Conservation (phyloP, 2,113 vertebrate species). For the Pipra filicauda region DNA sequence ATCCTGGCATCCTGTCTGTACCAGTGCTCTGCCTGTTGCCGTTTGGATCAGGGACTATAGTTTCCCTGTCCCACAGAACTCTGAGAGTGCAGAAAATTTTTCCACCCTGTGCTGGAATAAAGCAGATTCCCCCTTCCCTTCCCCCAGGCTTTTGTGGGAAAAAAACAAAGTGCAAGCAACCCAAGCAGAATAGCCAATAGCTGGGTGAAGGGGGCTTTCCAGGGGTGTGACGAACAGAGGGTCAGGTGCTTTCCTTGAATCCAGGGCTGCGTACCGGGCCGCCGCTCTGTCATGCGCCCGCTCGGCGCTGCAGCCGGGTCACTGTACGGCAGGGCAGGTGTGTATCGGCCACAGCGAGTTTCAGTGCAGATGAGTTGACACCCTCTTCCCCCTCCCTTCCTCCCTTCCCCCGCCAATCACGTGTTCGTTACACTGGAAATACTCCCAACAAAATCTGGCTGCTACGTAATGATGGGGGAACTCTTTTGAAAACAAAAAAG, state of each 20-base stretch:
- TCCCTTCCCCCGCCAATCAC: background rate
- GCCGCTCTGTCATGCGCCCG: background rate
- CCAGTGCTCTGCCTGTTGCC: background rate
- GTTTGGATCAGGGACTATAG: background rate
- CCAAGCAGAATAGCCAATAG: background rate
- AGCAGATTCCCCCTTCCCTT: background rate
- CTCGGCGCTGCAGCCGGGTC: background rate
- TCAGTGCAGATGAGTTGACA: background rate
- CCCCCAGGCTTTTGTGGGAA: conserved; percentile 26
- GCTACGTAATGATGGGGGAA: background rate
- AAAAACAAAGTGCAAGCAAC: conserved; percentile 1
- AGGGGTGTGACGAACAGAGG: background rate
- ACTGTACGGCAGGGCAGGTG: background rate
- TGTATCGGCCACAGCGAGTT: background rate
- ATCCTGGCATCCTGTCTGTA: no score
- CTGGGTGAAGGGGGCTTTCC: background rate
- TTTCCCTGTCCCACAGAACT: background rate
- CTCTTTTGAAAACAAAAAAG: background rate
- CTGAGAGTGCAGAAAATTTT: background rate
- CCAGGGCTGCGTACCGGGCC: background rate
- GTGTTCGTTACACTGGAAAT: background rate
- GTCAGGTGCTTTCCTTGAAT: background rate
- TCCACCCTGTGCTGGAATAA: conserved; percentile 26
- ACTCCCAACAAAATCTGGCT: background rate
- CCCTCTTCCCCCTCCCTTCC: background rate